Percentiles rank a stretch among this genome's conserved stretches.
phyloP scores from a whole-genome alignment of 2,888 invertebrate species.

The Callinectes sapidus region DNA sequence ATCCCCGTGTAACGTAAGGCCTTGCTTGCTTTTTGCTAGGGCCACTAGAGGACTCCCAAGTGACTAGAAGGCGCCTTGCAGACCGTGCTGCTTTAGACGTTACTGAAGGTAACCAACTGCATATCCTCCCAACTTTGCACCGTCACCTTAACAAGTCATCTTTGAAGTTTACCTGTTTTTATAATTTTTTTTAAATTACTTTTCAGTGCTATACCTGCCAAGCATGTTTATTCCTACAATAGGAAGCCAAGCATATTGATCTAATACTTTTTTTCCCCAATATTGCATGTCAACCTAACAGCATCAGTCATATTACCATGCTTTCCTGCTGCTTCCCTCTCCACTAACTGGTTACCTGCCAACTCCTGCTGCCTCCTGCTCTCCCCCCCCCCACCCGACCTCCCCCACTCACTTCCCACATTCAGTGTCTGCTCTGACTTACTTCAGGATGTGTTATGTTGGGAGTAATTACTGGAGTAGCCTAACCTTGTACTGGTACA shows the following conservation, averaged over 20 bases:
- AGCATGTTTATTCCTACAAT: slow-evolving; percentile 4
- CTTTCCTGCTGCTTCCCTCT: background rate
- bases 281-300: background rate
- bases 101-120: slow-evolving; percentile 72
- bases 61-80: slow-evolving; percentile 71
- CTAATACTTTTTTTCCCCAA: background rate
- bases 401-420: slow-evolving; percentile 22
- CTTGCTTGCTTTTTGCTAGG: slow-evolving; percentile 71
- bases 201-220: slow-evolving; percentile 8
- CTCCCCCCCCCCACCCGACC: background rate
- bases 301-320: background rate
- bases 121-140: slow-evolving; percentile 46
- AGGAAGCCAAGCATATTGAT: background rate
- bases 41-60: slow-evolving; percentile 71
- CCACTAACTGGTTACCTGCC: background rate
- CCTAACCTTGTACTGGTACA: background rate
- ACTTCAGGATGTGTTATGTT: background rate
- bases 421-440: background rate
- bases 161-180: slow-evolving; percentile 3
- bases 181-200: slow-evolving; percentile 27
- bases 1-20: slow-evolving; percentile 58
- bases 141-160: slow-evolving; percentile 19
- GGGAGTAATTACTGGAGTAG: background rate
- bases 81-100: slow-evolving; percentile 73
- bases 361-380: background rate